These are phyloP conservation scores for Glomeris maerens DNA, from an alignment of 1,140 invertebrate species.

Conservation along the genomic window DNA sequence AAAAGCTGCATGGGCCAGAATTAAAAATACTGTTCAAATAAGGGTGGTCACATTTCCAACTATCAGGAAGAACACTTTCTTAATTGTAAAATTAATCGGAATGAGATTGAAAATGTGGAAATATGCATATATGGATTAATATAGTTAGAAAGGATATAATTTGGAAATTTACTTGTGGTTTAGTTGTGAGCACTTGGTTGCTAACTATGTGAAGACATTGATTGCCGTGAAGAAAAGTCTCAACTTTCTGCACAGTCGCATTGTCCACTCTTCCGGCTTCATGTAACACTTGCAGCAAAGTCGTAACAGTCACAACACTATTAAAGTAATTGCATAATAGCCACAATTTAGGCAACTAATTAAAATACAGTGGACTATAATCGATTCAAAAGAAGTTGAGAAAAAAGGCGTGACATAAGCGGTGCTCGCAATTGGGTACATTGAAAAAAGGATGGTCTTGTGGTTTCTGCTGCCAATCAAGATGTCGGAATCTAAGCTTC, in stretches of 20 bases:
- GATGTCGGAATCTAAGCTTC: neutral
- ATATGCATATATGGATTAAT: too few relatives aligned
- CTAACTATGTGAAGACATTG: conserved; percentile 7
- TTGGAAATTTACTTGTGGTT: conserved; percentile 1
- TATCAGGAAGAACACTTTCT: too few relatives aligned
- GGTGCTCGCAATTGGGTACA: neutral
- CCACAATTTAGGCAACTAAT: neutral
- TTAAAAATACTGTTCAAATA: too few relatives aligned
- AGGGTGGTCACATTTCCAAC: too few relatives aligned
- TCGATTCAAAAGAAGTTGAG: neutral
- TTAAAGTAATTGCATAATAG: neutral
- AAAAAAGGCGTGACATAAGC: too few relatives aligned
- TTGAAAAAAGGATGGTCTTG: too few relatives aligned
- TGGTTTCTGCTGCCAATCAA: too few relatives aligned
- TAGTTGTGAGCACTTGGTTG: neutral
- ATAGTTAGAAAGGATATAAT: too few relatives aligned
- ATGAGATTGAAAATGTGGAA: too few relatives aligned
- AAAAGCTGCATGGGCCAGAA: too few relatives aligned
- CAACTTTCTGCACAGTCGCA: conserved; percentile 41
- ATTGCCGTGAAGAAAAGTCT: conserved; percentile 25
- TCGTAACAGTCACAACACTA: conserved; percentile 9
- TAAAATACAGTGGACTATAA: neutral
- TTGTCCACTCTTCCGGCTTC: conserved; percentile 45
- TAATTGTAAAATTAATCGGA: too few relatives aligned
- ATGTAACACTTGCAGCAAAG: conserved; percentile 49